A percentile compares a stretch with the other conserved stretches of the same genome.
Evolutionary conservation across 2,797 vertebrate genomes (phyloP).

Genomic region (Typhlichthys subterraneus): DNA sequence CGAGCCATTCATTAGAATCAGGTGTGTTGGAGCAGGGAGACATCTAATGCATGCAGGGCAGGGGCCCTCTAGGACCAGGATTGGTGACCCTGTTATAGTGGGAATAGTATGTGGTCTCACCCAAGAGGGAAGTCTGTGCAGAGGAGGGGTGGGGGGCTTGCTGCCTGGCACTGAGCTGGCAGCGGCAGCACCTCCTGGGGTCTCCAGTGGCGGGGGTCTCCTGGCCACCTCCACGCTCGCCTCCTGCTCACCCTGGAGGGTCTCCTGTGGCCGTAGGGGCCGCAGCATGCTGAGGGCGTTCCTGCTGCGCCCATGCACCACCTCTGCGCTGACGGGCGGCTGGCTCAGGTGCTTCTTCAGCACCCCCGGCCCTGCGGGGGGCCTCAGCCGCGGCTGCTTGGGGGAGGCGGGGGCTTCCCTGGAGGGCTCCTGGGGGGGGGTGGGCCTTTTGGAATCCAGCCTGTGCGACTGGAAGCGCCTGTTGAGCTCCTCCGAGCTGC

Average conservation of each 20-base stretch:
- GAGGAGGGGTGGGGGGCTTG: slow-evolving; percentile 93
- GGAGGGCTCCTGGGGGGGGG: slow-evolving; percentile 63
- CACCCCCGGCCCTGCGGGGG: slow-evolving; percentile 78
- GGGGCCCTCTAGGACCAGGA: too few relatives aligned
- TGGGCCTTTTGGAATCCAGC: slow-evolving; percentile 86
- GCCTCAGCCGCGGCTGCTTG: slow-evolving; percentile 83
- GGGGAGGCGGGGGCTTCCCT: slow-evolving; percentile 63
- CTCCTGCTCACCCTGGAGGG: slow-evolving; percentile 83
- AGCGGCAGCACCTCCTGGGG: slow-evolving; percentile 44
- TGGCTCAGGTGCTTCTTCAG: slow-evolving; percentile 93
- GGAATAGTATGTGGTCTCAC: slow-evolving; percentile 70
- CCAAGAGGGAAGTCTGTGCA: slow-evolving; percentile 97
- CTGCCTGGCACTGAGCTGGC: slow-evolving; percentile 62
- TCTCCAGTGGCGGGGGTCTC: slow-evolving; percentile 34
- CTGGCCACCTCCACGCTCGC: slow-evolving; percentile 79
- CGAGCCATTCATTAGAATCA: too few relatives aligned
- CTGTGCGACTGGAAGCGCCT: slow-evolving; percentile 89
- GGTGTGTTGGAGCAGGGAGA: too few relatives aligned
- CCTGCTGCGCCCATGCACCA: slow-evolving; percentile 83
- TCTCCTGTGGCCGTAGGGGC: slow-evolving; percentile 86
- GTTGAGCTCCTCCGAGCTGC: slow-evolving; percentile 88
- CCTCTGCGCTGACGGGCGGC: slow-evolving; percentile 85
- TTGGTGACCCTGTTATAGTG: not conserved
- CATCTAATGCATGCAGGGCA: too few relatives aligned
- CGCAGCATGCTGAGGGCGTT: slow-evolving; percentile 97